Percentiles rank a stretch among this genome's conserved stretches.
These are phyloP conservation scores for Oscheius sp. DNA, from an alignment of 2,888 invertebrate species.

Conservation along the genomic window DNA sequence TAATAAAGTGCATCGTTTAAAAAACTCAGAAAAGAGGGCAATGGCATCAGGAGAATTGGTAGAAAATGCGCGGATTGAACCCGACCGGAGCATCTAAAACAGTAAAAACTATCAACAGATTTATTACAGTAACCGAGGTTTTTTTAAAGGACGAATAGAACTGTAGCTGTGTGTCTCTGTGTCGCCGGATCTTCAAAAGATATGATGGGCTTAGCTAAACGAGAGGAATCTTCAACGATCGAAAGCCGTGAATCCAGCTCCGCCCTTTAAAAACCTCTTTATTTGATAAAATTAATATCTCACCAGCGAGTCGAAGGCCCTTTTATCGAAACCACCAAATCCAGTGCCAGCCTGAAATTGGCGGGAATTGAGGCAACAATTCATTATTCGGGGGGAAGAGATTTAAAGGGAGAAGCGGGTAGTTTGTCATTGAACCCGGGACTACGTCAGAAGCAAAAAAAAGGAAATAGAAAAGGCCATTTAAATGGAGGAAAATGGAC, in stretches of 20 bases:
- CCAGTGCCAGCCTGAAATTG: conserved; percentile 35
- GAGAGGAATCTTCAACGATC: background rate
- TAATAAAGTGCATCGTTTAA: no score
- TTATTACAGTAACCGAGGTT: no score
- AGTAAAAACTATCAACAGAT: no score
- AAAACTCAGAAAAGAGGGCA: no score
- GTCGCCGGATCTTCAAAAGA: conserved; percentile 2
- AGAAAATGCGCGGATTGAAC: no score
- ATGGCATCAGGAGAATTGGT: no score
- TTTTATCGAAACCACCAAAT: conserved; percentile 50
- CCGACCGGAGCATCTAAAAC: no score
- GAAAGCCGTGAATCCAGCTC: conserved; percentile 27
- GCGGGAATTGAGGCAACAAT: background rate
- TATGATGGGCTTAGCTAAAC: conserved; percentile 12
- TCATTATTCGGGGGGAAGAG: no score
- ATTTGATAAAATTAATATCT: conserved; percentile 10
- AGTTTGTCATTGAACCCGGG: no score
- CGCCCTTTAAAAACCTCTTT: background rate
- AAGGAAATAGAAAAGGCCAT: background rate
- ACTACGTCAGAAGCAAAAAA: background rate
- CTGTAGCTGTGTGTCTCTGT: no score
- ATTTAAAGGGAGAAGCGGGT: no score
- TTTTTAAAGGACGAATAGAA: no score
- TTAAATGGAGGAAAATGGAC: background rate
- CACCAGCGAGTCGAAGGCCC: conserved; percentile 50